Evolutionary conservation across 2,797 vertebrate species (phyloP).

Genomic region (Thamnophis elegans): DNA sequence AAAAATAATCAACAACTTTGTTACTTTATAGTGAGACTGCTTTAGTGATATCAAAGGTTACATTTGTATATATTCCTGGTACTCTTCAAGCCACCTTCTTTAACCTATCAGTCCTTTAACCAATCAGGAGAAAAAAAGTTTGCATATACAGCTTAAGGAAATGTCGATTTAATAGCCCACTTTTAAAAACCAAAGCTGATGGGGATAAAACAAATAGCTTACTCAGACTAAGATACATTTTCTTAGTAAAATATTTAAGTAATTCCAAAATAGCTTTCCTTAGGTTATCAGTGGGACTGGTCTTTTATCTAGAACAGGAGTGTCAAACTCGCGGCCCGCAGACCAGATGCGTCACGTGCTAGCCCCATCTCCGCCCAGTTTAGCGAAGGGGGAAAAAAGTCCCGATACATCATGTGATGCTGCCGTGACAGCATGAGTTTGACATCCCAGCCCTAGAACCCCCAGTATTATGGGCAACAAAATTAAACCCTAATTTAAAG

Average conservation of each 20-base stretch:
- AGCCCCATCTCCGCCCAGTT: no score
- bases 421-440: no score
- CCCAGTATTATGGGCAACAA: not conserved
- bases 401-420: no score
- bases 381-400: no score
- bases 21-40: not conserved
- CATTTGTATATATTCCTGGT: not conserved
- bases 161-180: no score
- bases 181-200: constrained; percentile 21
- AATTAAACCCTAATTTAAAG: not conserved
- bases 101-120: not conserved
- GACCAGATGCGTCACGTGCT: no score
- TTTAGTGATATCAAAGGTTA: not conserved
- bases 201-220: not conserved
- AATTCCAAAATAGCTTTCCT: constrained; percentile 59
- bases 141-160: no score
- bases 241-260: constrained; percentile 56
- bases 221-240: constrained; percentile 47
- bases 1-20: constrained; percentile 10
- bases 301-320: not conserved
- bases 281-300: not conserved
- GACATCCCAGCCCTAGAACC: not conserved
- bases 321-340: no score
- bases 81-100: not conserved
- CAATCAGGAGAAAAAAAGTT: not conserved